These are phyloP conservation scores for Slavum lentiscoides DNA, from an alignment of 2,888 invertebrate genomes.

Conservation along the genomic window DNA sequence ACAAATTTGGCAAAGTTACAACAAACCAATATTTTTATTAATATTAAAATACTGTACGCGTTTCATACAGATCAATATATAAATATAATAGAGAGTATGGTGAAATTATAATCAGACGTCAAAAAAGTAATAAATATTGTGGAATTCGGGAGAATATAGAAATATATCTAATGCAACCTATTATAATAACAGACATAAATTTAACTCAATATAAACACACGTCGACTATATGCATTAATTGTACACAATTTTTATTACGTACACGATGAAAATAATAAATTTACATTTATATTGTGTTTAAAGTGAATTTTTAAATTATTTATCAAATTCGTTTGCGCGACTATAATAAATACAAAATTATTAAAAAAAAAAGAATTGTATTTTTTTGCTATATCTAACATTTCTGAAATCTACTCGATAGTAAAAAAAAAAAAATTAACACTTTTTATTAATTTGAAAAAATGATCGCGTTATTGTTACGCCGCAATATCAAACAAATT, in stretches of 20 bases:
- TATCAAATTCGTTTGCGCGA: neutral
- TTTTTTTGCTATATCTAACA: too few relatives aligned
- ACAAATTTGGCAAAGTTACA: neutral
- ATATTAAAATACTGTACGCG: neutral
- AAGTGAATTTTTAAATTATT: neutral
- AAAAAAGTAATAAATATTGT: neutral
- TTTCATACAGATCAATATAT: neutral
- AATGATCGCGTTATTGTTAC: too few relatives aligned
- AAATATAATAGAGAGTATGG: neutral
- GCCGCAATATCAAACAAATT: too few relatives aligned
- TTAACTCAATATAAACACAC: neutral
- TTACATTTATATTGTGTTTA: neutral
- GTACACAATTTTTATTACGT: neutral
- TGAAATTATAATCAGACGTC: neutral
- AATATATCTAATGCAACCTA: neutral
- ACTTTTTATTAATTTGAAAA: too few relatives aligned
- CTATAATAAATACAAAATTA: too few relatives aligned
- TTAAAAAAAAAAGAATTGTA: too few relatives aligned
- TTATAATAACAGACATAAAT: neutral
- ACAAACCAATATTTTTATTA: too few relatives aligned
- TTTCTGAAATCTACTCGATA: too few relatives aligned
- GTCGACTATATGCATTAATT: neutral
- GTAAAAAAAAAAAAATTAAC: too few relatives aligned
- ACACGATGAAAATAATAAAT: neutral
- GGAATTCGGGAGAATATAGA: neutral